These are phyloP conservation scores for Acinonyx jubatus DNA, from an alignment of 2,113 vertebrate genomes.

Conservation along the genomic window DNA sequence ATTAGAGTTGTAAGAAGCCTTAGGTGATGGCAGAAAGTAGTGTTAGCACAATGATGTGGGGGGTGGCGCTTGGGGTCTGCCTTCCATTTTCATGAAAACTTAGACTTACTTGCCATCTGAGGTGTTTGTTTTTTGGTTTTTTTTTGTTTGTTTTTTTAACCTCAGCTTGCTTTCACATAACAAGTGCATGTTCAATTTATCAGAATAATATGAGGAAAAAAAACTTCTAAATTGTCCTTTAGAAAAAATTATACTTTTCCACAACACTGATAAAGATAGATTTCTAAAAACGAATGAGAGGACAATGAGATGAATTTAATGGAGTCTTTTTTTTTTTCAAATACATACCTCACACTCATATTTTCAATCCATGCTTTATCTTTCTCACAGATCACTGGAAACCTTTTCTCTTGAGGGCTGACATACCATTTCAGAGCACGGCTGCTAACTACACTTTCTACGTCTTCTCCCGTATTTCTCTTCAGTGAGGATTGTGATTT, in stretches of 20 bases:
- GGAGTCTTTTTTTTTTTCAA: background rate
- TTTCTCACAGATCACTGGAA: background rate
- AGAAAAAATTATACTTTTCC: background rate
- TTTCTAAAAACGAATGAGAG: background rate
- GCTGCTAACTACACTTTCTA: background rate
- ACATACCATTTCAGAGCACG: background rate
- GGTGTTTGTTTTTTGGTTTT: too few species aligned
- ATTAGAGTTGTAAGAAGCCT: background rate
- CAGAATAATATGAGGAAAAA: background rate
- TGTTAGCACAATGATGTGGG: background rate
- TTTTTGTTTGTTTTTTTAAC: background rate
- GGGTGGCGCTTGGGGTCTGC: background rate
- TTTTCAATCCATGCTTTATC: background rate
- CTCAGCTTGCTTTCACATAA: background rate
- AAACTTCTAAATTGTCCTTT: background rate
- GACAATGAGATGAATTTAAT: background rate
- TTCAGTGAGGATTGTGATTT: background rate
- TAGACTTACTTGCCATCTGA: background rate
- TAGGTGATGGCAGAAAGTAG: background rate
- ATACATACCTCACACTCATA: background rate
- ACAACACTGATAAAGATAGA: background rate
- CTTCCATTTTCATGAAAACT: background rate
- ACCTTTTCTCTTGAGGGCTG: background rate
- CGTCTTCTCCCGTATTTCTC: background rate
- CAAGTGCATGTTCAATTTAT: background rate